Evolutionary conservation across 2,888 invertebrate genomes (phyloP).

Genomic region (Hartigia nigra): DNA sequence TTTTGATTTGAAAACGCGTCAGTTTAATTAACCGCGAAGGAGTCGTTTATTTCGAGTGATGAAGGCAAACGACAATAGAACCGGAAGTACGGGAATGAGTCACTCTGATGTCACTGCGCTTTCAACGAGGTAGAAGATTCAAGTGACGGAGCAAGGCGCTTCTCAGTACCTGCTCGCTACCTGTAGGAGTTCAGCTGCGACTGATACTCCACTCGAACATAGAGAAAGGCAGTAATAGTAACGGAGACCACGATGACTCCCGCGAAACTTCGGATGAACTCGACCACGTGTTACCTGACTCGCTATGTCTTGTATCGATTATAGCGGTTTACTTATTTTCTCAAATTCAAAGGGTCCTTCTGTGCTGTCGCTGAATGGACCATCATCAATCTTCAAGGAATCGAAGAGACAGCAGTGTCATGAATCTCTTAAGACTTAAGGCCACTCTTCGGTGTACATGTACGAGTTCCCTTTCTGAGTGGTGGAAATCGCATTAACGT

Average conservation of each 20-base stretch:
- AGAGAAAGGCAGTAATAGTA: background rate
- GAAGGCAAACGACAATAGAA: conserved; percentile 6
- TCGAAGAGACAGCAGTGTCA: background rate
- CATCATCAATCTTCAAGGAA: background rate
- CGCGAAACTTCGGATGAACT: background rate
- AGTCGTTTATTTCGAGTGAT: too few relatives aligned
- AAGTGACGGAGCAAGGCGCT: background rate
- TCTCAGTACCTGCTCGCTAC: background rate
- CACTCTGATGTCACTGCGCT: background rate
- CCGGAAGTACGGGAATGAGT: background rate
- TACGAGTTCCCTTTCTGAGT: background rate
- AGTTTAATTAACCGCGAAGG: background rate
- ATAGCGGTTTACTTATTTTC: background rate
- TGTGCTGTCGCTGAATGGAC: background rate
- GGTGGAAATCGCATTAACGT: background rate
- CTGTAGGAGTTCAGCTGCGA: background rate
- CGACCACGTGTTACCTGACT: background rate
- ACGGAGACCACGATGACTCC: background rate
- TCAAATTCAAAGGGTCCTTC: too few relatives aligned
- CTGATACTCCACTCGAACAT: background rate
- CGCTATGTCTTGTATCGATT: background rate
- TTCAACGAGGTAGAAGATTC: background rate
- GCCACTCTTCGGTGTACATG: background rate
- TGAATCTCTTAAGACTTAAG: background rate
- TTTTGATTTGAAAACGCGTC: background rate